Base-by-base conservation (phyloP, 2,113 vertebrate species). In the Anguilla japonica region DNA sequence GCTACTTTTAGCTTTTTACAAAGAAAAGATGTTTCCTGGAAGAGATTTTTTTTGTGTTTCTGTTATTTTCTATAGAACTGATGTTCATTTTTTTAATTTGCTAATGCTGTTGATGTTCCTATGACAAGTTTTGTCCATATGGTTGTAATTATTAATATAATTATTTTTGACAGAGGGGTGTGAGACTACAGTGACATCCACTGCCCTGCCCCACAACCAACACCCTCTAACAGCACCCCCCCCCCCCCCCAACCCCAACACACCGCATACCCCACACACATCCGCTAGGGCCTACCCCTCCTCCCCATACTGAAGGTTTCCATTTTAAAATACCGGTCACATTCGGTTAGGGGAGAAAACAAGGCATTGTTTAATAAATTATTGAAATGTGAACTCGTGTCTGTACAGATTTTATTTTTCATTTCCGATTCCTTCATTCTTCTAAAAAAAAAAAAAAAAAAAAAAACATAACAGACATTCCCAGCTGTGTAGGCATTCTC, bases 291-390 rank as follows among this genome's bases (percentile, higher is more conserved):
- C 50, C 34, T 87, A 87, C 91, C 88, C 89, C 83, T 7, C 40
- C 85, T 60, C 79, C 46, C 46, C 53, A 40, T 9, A 7, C 46
- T 43, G 46, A 50, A 79, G 41, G 88, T 84, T 92, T 90, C 79
- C 90, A 83, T 81, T 56, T 90, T 89, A 88, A 86, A 83, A 87
- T 91, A 91, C 89, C 88, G 90, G 46, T 92, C 91, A 89, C 89
- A 81, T 75, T 88, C 85, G 89, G 89, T 92, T 84, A 71, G 89
- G 89, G 85, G 88, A 90, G 88, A 91, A 89, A 89, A 92, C 91
- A 86, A 67, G 88, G 91, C 13, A 83, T 89, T 92, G 93, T 91
- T 92, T 93, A 93, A 94, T 94, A 94, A 95, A 94, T 56, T 18
- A 91, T 88, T 93, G 85, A 91, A 91, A 92, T 89, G 87, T 90